These are phyloP conservation scores for Tyto alba DNA, from an alignment of 2,113 vertebrate species.

Conservation along the genomic window DNA sequence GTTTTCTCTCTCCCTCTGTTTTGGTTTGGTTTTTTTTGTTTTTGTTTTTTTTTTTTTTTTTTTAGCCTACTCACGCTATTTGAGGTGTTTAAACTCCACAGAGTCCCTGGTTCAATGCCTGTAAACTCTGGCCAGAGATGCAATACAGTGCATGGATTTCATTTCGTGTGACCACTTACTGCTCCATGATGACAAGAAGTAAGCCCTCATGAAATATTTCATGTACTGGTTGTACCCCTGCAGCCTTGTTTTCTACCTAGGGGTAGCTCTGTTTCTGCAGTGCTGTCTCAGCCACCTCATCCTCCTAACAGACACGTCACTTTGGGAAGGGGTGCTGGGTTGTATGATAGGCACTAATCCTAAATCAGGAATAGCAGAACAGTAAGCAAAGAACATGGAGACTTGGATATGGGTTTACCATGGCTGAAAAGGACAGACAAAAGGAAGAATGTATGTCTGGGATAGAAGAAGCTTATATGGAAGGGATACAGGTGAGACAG, in stretches of 20 bases:
- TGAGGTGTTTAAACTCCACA: background rate
- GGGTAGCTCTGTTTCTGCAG: background rate
- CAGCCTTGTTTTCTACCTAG: background rate
- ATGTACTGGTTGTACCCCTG: background rate
- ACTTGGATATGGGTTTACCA: background rate
- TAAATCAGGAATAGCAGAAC: background rate
- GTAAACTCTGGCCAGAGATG: background rate
- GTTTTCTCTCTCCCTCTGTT: background rate
- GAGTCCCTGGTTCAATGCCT: background rate
- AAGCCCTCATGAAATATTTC: background rate
- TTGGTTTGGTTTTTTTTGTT: background rate
- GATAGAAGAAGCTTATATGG: background rate
- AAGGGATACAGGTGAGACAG: background rate
- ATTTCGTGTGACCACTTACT: background rate
- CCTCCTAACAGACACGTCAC: rapidly evolving
- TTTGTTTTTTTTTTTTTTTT: background rate
- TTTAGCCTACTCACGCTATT: background rate
- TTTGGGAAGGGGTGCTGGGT: background rate
- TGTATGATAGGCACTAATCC: background rate
- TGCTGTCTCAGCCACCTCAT: background rate
- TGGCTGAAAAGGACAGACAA: background rate
- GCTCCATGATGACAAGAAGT: background rate
- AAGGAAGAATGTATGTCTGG: background rate
- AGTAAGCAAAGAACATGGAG: background rate
- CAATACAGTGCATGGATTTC: background rate